Evolutionary conservation across 64 coral and sea anemone species (phyloP), one percentile per base, ranked within the genome.

Genomic region (Dendrophyllia cribrosa): DNA sequence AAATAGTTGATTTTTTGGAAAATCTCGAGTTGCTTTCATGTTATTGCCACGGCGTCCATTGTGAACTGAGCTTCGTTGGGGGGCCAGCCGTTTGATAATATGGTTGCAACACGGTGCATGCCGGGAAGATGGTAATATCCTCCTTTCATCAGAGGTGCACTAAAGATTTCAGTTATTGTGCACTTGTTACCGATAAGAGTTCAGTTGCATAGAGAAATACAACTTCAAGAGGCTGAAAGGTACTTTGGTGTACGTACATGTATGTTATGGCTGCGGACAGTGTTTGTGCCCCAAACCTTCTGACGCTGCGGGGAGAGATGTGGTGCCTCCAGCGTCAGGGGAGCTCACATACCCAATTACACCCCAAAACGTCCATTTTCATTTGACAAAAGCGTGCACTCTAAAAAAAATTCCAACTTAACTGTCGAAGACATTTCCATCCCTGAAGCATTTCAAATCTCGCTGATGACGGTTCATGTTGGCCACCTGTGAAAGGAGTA

Each of bases 301-400:
- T 72, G 43, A 72, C 7, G 69, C 13, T 43, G 23, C 21, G 4
- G 69, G 69, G 44, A 72, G 69, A 72, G 69, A 72, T 43, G 24
- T 72, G 9, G 69, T 72, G 21, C 69, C 69, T 72, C 25, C 69
- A 72, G 11, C 69, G 14, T 43, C 69, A 43, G 69, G 69, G 25
- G 69, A 72, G 69, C 24, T 72, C 22, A 47, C 69, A 72, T 72
- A 72, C 69, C 69, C 62, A 69, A 69, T 69, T 24, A 69, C 66
- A 9, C 66, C 66, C 66, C 69, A 72, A 72, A 72, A 72, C 25
- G 69, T 72, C 69, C 44, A 72, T 72, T 72, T 43, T 43, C 69
- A 72, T 43, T 13, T 72, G 10, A 72, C 34, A 34, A 72, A 72
- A 34, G 69, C 69, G 25, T 46, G 69, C 44, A 72, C 44, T 34